Evolutionary conservation across 1,140 invertebrate species (phyloP).

Genomic region (Mactra quadrangularis): DNA sequence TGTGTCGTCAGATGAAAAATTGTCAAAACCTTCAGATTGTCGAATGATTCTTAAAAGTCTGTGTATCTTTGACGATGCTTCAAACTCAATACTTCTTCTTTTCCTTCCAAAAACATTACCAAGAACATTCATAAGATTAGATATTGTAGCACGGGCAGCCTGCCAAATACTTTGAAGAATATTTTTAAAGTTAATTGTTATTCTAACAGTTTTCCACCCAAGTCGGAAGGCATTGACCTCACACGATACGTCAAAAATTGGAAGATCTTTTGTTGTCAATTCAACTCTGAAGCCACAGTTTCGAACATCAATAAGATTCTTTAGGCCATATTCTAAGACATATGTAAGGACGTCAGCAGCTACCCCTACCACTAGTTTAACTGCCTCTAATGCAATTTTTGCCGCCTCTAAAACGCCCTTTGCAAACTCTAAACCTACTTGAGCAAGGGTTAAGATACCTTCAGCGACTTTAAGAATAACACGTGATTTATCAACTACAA

Average conservation of each 20-base stretch:
- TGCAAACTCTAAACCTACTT: slow-evolving; percentile 19
- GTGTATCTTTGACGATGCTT: slow-evolving; percentile 13
- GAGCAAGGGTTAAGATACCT: slow-evolving; percentile 5
- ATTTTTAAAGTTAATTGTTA: slow-evolving; percentile 58
- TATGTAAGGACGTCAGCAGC: slow-evolving; percentile 35
- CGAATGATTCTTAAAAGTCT: not conserved
- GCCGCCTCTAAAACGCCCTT: slow-evolving; percentile 54
- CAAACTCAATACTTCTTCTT: slow-evolving; percentile 23
- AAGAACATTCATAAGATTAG: slow-evolving; percentile 2
- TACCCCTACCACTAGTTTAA: slow-evolving; percentile 44
- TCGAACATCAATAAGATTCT: slow-evolving; percentile 51
- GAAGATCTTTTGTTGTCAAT: slow-evolving; percentile 41
- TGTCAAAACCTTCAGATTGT: too few species aligned
- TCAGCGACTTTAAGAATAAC: slow-evolving; percentile 49
- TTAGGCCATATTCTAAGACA: slow-evolving; percentile 30
- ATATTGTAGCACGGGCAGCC: slow-evolving; percentile 47
- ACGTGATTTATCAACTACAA: slow-evolving; percentile 62
- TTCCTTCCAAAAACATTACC: slow-evolving; percentile 18
- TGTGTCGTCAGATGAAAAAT: not conserved
- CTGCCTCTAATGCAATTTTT: slow-evolving; percentile 55
- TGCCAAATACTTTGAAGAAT: slow-evolving; percentile 43
- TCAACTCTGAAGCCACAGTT: slow-evolving; percentile 54
- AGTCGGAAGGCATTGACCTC: slow-evolving; percentile 46
- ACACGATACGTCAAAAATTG: slow-evolving; percentile 52
- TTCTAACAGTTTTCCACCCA: slow-evolving; percentile 25